phyloP scores from a whole-genome alignment of 2,888 invertebrate species.

The Troides aeacus region DNA sequence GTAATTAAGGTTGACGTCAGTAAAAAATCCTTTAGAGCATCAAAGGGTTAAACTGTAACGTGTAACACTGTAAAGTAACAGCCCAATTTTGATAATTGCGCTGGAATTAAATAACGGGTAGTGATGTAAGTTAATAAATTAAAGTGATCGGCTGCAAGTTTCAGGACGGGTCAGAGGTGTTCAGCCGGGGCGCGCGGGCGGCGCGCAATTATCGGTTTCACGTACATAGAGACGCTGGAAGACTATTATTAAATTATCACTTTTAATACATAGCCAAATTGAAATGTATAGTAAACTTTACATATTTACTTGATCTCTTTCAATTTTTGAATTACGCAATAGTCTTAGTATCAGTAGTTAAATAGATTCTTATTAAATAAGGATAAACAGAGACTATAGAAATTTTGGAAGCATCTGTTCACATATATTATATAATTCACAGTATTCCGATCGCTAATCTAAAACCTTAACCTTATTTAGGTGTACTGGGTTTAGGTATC shows the following conservation, averaged over 20 bases:
- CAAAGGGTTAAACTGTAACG: not conserved
- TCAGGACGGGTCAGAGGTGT: conserved; percentile 77
- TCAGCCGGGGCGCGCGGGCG: conserved; percentile 61
- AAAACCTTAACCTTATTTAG: too few species aligned
- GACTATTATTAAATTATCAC: not conserved
- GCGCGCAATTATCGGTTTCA: conserved; percentile 71
- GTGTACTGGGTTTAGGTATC: too few species aligned
- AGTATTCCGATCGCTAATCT: too few species aligned
- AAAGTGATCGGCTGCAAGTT: conserved; percentile 78
- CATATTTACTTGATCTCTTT: too few species aligned
- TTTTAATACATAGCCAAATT: not conserved
- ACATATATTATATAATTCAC: too few species aligned
- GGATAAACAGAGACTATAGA: too few species aligned
- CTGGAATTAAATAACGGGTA: conserved; percentile 33
- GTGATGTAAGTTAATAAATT: conserved; percentile 64
- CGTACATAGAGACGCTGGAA: conserved; percentile 40
- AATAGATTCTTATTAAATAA: too few species aligned
- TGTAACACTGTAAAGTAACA: not conserved
- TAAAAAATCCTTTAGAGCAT: not conserved
- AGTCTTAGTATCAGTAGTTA: too few species aligned
- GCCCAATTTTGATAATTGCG: conserved; percentile 19
- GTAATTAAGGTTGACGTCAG: not conserved
- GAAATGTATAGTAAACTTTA: too few species aligned
- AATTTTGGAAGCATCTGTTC: too few species aligned
- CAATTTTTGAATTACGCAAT: too few species aligned